Evolutionary conservation across 2,888 invertebrate genomes (phyloP).

Genomic region (Eupithecia exiguata): DNA sequence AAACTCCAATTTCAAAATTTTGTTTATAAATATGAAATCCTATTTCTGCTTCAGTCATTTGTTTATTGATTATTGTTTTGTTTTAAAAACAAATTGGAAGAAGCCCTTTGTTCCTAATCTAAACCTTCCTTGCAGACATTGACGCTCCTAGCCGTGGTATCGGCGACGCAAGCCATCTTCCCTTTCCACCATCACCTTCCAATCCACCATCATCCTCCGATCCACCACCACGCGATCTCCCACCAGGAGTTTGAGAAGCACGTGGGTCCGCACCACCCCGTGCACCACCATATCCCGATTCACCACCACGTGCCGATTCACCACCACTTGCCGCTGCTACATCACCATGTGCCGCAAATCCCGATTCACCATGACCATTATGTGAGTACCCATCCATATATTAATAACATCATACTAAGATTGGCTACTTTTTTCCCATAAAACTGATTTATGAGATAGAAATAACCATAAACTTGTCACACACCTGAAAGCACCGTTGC

Average conservation of each 20-base stretch:
- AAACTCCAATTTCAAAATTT: not conserved
- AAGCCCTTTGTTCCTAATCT: not conserved
- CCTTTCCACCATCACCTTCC: constrained; percentile 61
- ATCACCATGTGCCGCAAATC: constrained; percentile 50
- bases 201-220: constrained; percentile 53
- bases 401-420: too few relatives aligned
- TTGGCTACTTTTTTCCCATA: too few relatives aligned
- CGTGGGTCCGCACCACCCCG: constrained; percentile 67
- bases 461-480: too few relatives aligned
- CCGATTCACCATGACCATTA: constrained; percentile 66
- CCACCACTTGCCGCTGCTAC: constrained; percentile 52
- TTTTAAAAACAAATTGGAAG: not conserved
- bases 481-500: too few relatives aligned
- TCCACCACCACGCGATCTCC: constrained; percentile 68
- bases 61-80: not conserved
- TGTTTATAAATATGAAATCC: not conserved
- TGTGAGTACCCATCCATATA: constrained; percentile 58
- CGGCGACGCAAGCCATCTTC: constrained; percentile 72
- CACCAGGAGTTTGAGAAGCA: constrained; percentile 75
- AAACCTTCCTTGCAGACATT: constrained; percentile 56
- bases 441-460: too few relatives aligned
- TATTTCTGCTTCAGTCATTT: not conserved
- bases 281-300: constrained; percentile 60
- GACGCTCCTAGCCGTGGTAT: constrained; percentile 59
- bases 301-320: constrained; percentile 56